phyloP scores from a whole-genome alignment of 2,888 invertebrate genomes.

The Cheilosia variabilis region DNA sequence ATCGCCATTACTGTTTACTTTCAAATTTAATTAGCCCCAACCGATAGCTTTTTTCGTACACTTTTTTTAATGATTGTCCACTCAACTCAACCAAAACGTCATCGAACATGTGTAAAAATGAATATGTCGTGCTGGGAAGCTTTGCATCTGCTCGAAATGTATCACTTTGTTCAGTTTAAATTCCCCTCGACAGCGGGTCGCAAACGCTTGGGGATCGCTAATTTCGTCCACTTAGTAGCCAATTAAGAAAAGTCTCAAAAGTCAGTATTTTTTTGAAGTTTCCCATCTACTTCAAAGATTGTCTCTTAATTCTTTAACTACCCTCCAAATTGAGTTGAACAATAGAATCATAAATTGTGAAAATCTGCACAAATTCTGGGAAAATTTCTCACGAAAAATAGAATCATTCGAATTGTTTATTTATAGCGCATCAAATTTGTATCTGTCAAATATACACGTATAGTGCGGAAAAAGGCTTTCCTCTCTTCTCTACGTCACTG shows the following conservation, averaged over 20 bases:
- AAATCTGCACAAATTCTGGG: not conserved
- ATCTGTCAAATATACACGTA: constrained; percentile 46
- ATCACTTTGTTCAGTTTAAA: constrained; percentile 25
- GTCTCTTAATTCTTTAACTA: not conserved
- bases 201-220: constrained; percentile 21
- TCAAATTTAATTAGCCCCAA: not conserved
- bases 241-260: constrained; percentile 5
- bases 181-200: constrained; percentile 14
- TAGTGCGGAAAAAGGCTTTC: constrained; percentile 12
- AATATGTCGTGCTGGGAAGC: constrained; percentile 32
- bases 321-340: not conserved
- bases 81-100: not conserved
- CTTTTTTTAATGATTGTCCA: not conserved
- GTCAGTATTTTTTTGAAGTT: not conserved
- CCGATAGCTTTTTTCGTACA: not conserved
- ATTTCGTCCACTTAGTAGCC: constrained; percentile 19
- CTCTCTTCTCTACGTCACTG: constrained; percentile 16
- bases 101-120: constrained; percentile 11
- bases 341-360: not conserved
- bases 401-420: constrained; percentile 56
- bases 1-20: too few relatives aligned
- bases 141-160: not conserved
- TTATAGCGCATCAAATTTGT: constrained; percentile 61
- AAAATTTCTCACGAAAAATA: not conserved
- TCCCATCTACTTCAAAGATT: not conserved